Percentiles rank a stretch among this genome's conserved stretches.
Conservation (phyloP, 1,140 invertebrate species). For the Heliconius himera region DNA sequence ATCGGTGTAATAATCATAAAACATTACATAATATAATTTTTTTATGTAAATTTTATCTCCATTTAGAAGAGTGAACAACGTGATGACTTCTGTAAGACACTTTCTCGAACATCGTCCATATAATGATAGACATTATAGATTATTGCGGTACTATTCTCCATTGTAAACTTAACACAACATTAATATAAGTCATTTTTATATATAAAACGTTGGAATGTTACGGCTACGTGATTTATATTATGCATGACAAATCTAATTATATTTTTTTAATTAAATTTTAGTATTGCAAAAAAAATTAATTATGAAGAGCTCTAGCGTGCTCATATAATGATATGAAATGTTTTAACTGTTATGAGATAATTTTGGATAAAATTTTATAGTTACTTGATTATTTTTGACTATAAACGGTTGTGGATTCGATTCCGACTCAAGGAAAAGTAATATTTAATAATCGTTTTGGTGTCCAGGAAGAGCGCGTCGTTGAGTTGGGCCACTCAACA, state of each 20-base stretch:
- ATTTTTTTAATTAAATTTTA: background rate
- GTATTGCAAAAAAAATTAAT: background rate
- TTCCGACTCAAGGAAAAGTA: too few relatives aligned
- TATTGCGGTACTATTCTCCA: slow-evolving; percentile 6
- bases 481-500: too few relatives aligned
- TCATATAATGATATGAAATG: background rate
- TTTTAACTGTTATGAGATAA: background rate
- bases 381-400: too few relatives aligned
- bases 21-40: background rate
- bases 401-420: too few relatives aligned
- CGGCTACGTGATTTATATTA: background rate
- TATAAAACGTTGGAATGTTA: background rate
- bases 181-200: background rate
- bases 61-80: slow-evolving; percentile 29
- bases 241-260: slow-evolving; percentile 10
- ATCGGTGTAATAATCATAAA: slow-evolving; percentile 6
- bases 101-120: slow-evolving; percentile 37
- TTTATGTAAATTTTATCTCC: slow-evolving; percentile 44
- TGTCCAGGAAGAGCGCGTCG: too few relatives aligned
- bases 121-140: slow-evolving; percentile 33
- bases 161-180: background rate
- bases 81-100: slow-evolving; percentile 42
- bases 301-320: background rate
- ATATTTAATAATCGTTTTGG: too few relatives aligned
- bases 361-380: too few relatives aligned